These are phyloP conservation scores for Anguilla obscura DNA, from an alignment of 2,797 vertebrate species.

Conservation along the genomic window DNA sequence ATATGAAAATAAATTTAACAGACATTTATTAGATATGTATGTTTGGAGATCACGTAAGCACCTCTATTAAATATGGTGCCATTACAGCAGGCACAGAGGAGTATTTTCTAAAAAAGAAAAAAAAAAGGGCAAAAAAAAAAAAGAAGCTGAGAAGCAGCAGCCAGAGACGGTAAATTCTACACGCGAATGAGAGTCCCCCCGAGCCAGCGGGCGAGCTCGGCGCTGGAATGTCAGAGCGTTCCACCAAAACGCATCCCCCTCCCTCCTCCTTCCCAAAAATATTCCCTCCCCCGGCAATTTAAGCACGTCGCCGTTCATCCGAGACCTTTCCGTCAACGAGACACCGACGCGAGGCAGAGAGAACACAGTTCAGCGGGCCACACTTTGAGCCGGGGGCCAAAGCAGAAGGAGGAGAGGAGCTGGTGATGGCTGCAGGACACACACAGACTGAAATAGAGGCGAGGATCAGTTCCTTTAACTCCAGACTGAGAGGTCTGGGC, in stretches of 20 bases:
- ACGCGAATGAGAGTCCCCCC: constrained; percentile 56
- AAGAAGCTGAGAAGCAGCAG: not conserved
- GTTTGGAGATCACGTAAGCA: not conserved
- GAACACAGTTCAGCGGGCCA: not conserved
- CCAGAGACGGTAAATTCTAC: constrained; percentile 60
- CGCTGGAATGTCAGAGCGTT: constrained; percentile 61
- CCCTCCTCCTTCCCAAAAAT: constrained; percentile 31
- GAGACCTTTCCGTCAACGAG: not conserved
- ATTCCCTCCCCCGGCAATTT: constrained; percentile 37
- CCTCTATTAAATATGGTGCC: not conserved
- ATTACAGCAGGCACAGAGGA: too few relatives aligned
- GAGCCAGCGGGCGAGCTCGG: constrained; percentile 56
- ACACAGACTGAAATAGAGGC: not conserved
- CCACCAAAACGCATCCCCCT: constrained; percentile 52
- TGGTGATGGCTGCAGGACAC: not conserved
- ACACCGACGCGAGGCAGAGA: not conserved
- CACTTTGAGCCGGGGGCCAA: not conserved
- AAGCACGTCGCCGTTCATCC: not conserved
- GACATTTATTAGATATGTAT: not conserved
- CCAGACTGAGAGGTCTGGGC: not conserved
- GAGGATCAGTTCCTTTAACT: not conserved
- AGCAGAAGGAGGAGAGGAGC: not conserved
- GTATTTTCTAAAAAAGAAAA: not conserved
- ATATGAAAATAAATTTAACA: not conserved
- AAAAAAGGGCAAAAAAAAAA: constrained; percentile 12